Percentiles rank a stretch among this genome's conserved stretches.
Conservation (phyloP, 35 echinoderm and acorn worm species). For the Heliocidaris tuberculata region DNA sequence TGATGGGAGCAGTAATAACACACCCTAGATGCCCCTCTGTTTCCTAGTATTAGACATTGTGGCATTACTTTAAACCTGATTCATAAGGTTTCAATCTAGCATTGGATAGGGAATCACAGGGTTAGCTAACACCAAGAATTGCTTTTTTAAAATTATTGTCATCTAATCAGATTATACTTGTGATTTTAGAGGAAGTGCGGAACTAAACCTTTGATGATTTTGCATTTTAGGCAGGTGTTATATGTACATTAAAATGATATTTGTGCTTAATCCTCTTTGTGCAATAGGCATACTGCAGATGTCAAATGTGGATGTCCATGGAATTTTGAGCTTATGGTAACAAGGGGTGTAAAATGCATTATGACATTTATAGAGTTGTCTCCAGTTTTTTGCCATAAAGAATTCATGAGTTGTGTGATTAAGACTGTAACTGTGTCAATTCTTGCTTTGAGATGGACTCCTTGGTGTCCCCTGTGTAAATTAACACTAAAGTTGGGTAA, state of each 20-base stretch:
- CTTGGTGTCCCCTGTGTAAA: background rate
- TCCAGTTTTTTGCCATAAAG: background rate
- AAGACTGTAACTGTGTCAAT: background rate
- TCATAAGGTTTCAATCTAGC: background rate
- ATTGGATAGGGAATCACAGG: background rate
- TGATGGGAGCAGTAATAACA: background rate
- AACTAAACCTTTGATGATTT: too few species aligned
- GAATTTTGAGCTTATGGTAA: background rate
- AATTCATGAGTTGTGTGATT: background rate
- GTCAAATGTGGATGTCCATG: too few species aligned
- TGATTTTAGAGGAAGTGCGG: too few species aligned
- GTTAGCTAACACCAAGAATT: background rate
- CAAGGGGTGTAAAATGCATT: background rate
- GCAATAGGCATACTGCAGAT: too few species aligned
- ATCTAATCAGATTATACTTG: too few species aligned
- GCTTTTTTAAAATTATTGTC: background rate
- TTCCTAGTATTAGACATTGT: background rate
- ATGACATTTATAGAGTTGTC: background rate
- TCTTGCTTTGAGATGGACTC: background rate
- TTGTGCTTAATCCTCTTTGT: background rate
- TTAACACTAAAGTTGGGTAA: background rate
- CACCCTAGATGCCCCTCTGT: background rate
- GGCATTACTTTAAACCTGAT: background rate
- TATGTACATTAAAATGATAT: background rate
- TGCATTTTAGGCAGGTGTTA: background rate